Conservation (phyloP, 2,113 vertebrate species). For the Prochilodus magdalenae region DNA sequence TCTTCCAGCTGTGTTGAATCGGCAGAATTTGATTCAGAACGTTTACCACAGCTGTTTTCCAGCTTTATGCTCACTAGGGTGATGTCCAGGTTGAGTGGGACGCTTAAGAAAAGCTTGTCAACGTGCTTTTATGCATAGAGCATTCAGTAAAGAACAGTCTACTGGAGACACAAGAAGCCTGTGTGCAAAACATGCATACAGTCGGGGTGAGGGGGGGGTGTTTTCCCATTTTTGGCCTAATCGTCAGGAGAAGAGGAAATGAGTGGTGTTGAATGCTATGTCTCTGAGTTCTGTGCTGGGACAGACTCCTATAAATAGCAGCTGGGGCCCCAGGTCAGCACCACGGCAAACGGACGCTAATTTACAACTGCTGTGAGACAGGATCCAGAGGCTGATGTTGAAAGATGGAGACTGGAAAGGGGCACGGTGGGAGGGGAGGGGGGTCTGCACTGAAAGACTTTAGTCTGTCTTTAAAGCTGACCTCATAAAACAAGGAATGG, state of each 20-base stretch:
- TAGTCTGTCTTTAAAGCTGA: constrained; percentile 2
- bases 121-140: not conserved
- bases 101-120: constrained; percentile 18
- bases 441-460: not conserved
- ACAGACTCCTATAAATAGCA: constrained; percentile 40
- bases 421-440: not conserved
- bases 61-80: constrained; percentile 36
- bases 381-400: constrained; percentile 29
- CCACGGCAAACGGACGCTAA: not conserved
- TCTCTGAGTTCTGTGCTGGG: not conserved
- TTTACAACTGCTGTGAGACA: constrained; percentile 36
- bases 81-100: constrained; percentile 27
- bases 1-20: constrained; percentile 14
- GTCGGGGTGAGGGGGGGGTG: too few species aligned
- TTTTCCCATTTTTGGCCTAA: constrained; percentile 24
- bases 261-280: constrained; percentile 39
- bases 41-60: constrained; percentile 40
- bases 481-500: constrained; percentile 1
- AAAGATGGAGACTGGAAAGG: constrained; percentile 27
- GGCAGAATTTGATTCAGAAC: constrained; percentile 19
- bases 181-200: constrained; percentile 7
- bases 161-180: not conserved
- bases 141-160: not conserved
- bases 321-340: constrained; percentile 32
- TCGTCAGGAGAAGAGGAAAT: constrained; percentile 30